These are phyloP conservation scores for Eilema sororculum DNA, from an alignment of 2,888 invertebrate species.

Conservation along the genomic window DNA sequence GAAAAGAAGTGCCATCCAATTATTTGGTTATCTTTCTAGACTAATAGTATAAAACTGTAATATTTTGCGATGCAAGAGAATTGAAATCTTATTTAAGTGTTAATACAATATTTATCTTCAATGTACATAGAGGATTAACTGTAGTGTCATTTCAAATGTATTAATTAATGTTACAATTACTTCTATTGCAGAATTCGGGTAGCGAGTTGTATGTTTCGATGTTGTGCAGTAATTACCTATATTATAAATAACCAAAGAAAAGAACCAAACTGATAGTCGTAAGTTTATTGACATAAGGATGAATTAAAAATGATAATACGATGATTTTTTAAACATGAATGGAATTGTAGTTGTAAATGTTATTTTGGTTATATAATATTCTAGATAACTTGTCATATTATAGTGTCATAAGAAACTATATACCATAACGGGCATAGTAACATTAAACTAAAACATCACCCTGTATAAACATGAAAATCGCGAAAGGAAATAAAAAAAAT, in stretches of 20 bases:
- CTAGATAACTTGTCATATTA: not conserved
- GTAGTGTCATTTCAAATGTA: constrained; percentile 49
- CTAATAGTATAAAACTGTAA: constrained; percentile 73
- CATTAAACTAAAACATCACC: not conserved
- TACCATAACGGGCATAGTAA: not conserved
- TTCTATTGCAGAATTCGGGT: constrained; percentile 39
- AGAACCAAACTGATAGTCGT: constrained; percentile 77
- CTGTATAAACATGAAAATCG: not conserved
- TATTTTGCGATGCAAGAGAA: constrained; percentile 86
- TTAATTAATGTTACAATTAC: constrained; percentile 46
- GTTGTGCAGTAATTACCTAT: constrained; percentile 47
- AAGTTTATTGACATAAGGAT: constrained; percentile 48
- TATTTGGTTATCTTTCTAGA: constrained; percentile 75
- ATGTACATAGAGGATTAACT: constrained; percentile 62
- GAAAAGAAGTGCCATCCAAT: constrained; percentile 81
- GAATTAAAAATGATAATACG: constrained; percentile 35
- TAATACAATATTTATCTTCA: constrained; percentile 69
- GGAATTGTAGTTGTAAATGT: constrained; percentile 26
- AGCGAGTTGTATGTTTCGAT: constrained; percentile 48
- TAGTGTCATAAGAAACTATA: not conserved
- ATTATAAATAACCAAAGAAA: constrained; percentile 69
- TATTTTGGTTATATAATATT: not conserved
- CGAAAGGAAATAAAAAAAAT: no score
- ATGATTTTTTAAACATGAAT: constrained; percentile 31
- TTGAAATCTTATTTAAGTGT: constrained; percentile 82